These are phyloP conservation scores for Picathartes gymnocephalus DNA, from an alignment of 2,113 vertebrate genomes.

Conservation along the genomic window DNA sequence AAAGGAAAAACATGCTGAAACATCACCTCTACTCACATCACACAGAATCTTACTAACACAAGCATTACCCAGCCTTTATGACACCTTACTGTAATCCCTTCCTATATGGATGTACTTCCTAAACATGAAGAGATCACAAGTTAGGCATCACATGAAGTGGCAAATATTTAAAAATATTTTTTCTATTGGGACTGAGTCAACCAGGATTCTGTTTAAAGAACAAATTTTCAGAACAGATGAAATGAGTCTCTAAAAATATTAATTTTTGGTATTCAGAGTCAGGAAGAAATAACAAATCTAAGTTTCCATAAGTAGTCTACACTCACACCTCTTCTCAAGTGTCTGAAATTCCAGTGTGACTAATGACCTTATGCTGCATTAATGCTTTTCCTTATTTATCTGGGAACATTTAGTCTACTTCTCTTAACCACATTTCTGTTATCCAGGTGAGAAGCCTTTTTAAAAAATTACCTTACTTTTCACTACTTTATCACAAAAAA, in stretches of 20 bases:
- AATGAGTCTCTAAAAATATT: background rate
- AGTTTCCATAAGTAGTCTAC: background rate
- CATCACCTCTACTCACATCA: background rate
- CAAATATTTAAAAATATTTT: background rate
- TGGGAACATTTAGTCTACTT: background rate
- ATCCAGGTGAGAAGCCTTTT: background rate
- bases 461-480: background rate
- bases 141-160: background rate
- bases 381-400: background rate
- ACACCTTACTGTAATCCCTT: background rate
- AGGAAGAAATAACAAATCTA: background rate
- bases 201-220: background rate
- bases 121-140: background rate
- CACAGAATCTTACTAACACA: background rate
- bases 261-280: background rate
- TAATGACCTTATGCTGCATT: background rate
- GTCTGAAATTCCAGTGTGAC: background rate
- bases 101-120: background rate
- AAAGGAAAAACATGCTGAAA: background rate
- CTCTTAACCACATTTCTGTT: background rate
- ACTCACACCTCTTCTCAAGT: background rate
- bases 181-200: background rate
- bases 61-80: background rate
- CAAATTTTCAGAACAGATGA: background rate
- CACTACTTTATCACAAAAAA: background rate